Conservation (phyloP, 64 coral and sea anemone species). For the Astreopora myriophthalma region DNA sequence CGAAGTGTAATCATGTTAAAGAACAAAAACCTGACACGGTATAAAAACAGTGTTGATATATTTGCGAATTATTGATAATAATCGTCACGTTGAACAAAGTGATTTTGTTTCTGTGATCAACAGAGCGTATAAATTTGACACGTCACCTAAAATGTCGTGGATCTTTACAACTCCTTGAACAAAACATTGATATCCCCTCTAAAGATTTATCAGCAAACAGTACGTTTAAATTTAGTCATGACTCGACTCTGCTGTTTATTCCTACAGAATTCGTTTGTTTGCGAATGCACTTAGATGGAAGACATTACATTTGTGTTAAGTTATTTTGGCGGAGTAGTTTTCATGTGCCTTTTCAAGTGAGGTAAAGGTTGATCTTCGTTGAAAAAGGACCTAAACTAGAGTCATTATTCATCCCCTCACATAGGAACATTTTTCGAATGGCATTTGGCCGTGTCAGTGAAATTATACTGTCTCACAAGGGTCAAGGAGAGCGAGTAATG, state of each 20-base stretch:
- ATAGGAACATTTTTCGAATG: too few species aligned
- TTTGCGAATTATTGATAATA: neutral
- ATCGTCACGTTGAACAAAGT: neutral
- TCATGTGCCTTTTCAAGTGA: neutral
- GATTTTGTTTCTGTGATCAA: conserved; percentile 16
- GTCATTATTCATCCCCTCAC: too few species aligned
- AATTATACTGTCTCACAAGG: too few species aligned
- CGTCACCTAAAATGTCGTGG: conserved; percentile 35
- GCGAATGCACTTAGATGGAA: neutral
- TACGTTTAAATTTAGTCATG: conserved; percentile 15
- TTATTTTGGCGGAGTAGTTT: neutral
- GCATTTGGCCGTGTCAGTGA: too few species aligned
- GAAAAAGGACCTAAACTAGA: too few species aligned
- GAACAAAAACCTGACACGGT: neutral
- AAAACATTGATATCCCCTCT: conserved; percentile 44
- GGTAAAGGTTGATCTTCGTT: too few species aligned
- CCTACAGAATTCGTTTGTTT: neutral
- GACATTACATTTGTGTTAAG: neutral
- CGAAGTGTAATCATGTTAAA: neutral
- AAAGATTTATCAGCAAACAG: neutral
- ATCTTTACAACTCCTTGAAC: neutral
- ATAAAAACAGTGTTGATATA: neutral
- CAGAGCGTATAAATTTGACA: conserved; percentile 5
- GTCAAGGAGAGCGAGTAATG: too few species aligned
- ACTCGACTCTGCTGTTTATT: neutral